Evolutionary conservation across 30 jellyfish, hydroid and myxozoan genomes (phyloP).

Genomic region (Cassiopea xamachana): DNA sequence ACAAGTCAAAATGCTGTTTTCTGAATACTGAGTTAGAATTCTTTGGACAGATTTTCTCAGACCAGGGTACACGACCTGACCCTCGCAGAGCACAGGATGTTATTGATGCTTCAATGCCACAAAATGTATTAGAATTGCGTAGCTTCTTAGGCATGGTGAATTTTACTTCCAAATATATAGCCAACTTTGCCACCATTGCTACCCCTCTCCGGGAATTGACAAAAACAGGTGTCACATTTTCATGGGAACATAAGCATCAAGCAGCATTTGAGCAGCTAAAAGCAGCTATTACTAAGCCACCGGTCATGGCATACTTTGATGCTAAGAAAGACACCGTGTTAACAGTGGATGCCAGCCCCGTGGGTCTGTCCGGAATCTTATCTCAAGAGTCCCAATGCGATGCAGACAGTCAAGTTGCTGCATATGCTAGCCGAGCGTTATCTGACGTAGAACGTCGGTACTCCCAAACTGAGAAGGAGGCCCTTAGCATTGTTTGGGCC

Average conservation of each 20-base stretch:
- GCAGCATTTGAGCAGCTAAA: neutral
- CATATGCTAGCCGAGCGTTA: slow-evolving; percentile 48
- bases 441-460: slow-evolving; percentile 40
- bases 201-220: slow-evolving; percentile 53
- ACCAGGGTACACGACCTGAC: slow-evolving; percentile 42
- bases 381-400: slow-evolving; percentile 28
- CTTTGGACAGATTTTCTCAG: slow-evolving; percentile 42
- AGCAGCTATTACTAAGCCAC: slow-evolving; percentile 15
- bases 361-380: slow-evolving; percentile 36
- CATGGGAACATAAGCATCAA: slow-evolving; percentile 16
- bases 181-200: slow-evolving; percentile 25
- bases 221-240: slow-evolving; percentile 9
- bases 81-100: slow-evolving; percentile 11
- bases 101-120: slow-evolving; percentile 19
- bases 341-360: slow-evolving; percentile 31
- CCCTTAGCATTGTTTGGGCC: slow-evolving; percentile 28
- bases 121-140: slow-evolving; percentile 27
- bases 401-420: slow-evolving; percentile 15
- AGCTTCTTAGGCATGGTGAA: slow-evolving; percentile 52
- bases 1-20: slow-evolving; percentile 27
- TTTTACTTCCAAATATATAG: slow-evolving; percentile 8
- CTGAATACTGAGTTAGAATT: slow-evolving; percentile 32
- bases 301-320: slow-evolving; percentile 35
- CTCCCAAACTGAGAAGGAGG: slow-evolving; percentile 63
- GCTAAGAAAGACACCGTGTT: slow-evolving; percentile 13